Evolutionary conservation across 2,888 invertebrate genomes (phyloP).

Genomic region (Bedellia somnulentella): DNA sequence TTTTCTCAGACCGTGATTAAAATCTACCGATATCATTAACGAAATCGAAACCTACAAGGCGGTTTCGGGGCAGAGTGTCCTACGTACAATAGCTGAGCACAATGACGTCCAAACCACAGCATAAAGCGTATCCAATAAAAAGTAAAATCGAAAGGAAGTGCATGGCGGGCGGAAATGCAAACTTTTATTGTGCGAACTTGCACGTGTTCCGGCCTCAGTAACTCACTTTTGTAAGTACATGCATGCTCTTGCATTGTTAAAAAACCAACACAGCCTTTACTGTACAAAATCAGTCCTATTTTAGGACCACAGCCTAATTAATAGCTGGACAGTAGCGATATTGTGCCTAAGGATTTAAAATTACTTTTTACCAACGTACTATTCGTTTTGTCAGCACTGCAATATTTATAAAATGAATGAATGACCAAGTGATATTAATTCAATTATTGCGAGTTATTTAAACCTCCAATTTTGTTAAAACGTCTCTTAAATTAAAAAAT

Average conservation of each 20-base stretch:
- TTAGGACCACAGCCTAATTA: conserved; percentile 18
- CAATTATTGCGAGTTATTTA: too few relatives aligned
- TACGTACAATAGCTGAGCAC: conserved; percentile 33
- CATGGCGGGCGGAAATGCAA: conserved; percentile 59
- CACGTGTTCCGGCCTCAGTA: conserved; percentile 61
- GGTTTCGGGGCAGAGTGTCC: conserved; percentile 46
- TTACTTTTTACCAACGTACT: too few relatives aligned
- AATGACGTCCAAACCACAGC: conserved; percentile 44
- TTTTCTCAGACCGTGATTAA: conserved; percentile 27
- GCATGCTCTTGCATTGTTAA: conserved; percentile 22
- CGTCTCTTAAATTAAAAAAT: too few relatives aligned
- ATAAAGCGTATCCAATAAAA: conserved; percentile 46
- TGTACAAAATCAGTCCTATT: conserved; percentile 23
- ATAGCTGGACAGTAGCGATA: conserved; percentile 11
- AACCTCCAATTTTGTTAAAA: too few relatives aligned
- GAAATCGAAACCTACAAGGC: conserved; percentile 59
- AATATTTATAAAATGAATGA: too few relatives aligned
- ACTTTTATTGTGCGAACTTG: conserved; percentile 54
- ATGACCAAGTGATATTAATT: too few relatives aligned
- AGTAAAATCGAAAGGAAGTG: conserved; percentile 58
- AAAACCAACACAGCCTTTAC: conserved; percentile 28
- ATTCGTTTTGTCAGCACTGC: too few relatives aligned
- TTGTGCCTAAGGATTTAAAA: too few relatives aligned
- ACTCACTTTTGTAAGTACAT: conserved; percentile 37
- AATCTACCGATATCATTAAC: conserved; percentile 54